Conservation (phyloP, 2,797 vertebrate species). For the Pseudopleuronectes americanus region DNA sequence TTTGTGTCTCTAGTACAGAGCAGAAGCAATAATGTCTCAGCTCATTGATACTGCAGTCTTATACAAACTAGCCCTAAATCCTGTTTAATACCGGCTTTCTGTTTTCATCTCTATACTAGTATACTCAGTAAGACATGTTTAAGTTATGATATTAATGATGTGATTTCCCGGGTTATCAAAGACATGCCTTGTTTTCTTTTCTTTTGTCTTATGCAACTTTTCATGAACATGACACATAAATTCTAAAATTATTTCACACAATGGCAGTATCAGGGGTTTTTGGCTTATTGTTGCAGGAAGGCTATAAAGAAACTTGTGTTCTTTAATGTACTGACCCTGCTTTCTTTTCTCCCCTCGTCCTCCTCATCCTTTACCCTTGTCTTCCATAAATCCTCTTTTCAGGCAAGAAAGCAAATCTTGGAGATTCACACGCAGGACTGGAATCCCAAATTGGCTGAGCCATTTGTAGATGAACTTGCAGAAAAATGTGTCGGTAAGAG, state of each 20-base stretch:
- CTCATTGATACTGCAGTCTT: too few species aligned
- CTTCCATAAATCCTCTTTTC: conserved; percentile 17
- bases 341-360: neutral
- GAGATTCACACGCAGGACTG: conserved; percentile 98
- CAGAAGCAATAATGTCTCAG: neutral
- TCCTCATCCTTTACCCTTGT: conserved; percentile 4
- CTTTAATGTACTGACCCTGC: neutral
- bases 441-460: conserved; percentile 94
- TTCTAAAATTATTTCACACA: too few species aligned
- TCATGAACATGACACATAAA: too few species aligned
- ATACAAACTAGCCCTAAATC: too few species aligned
- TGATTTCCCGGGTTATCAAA: neutral
- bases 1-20: too few species aligned
- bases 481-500: conserved; percentile 99
- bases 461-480: conserved; percentile 95
- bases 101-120: too few species aligned
- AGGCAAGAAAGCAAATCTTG: conserved; percentile 99
- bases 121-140: too few species aligned
- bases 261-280: neutral
- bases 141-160: conserved; percentile 4
- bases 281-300: neutral
- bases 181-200: too few species aligned
- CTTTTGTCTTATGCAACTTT: too few species aligned
- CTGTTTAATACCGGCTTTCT: too few species aligned
- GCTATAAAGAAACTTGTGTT: neutral